Evolutionary conservation across 2,113 vertebrate genomes (phyloP).

Genomic region (Pomatorhinus ruficollis): DNA sequence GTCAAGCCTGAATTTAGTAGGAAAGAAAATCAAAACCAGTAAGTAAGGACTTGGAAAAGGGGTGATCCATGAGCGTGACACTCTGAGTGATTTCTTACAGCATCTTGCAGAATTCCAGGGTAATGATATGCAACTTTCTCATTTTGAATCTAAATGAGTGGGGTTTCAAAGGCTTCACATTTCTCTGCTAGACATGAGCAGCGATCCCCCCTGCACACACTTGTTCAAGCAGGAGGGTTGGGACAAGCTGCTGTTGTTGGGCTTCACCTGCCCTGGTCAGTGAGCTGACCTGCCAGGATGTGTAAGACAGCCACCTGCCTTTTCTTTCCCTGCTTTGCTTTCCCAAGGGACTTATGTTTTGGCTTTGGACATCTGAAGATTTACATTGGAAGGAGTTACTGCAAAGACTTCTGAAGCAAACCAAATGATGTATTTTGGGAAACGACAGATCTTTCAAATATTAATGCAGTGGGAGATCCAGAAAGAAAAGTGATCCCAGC

Average conservation of each 20-base stretch:
- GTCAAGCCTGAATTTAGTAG: not conserved
- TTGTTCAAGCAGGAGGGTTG: not conserved
- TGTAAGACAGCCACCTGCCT: not conserved
- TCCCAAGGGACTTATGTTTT: not conserved
- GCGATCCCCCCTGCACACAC: accelerated
- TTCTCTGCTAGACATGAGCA: not conserved
- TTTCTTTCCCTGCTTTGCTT: not conserved
- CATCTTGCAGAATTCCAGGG: not conserved
- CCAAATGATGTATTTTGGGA: not conserved
- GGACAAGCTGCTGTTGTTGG: not conserved
- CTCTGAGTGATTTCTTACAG: not conserved
- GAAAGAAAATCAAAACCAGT: not conserved
- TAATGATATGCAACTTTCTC: not conserved
- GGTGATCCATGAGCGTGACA: not conserved
- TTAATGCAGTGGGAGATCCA: not conserved
- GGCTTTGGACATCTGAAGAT: not conserved
- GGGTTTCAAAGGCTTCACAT: not conserved
- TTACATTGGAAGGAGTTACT: not conserved
- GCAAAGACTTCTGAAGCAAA: not conserved
- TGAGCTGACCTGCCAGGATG: not conserved
- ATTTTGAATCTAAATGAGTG: not conserved
- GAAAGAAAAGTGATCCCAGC: not conserved
- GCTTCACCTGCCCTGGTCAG: not conserved
- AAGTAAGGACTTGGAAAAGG: not conserved
- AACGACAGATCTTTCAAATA: not conserved